Percentiles rank a stretch among this genome's conserved stretches.
phyloP scores from a whole-genome alignment of 2,888 invertebrate genomes.

The Eupeodes latifasciatus region DNA sequence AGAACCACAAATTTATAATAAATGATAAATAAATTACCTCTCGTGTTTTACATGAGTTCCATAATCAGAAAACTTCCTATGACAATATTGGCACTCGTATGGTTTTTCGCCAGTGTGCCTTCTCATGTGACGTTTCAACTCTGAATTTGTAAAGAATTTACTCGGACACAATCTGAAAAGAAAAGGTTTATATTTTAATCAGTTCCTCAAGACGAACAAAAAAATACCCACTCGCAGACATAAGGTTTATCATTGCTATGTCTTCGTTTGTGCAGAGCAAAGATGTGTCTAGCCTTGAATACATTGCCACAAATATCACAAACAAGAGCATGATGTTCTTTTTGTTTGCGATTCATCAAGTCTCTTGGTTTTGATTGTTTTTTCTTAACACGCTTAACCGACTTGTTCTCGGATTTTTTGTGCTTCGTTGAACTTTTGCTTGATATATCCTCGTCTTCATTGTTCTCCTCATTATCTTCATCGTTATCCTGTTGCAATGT shows the following conservation, averaged over 20 bases:
- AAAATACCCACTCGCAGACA: slow-evolving; percentile 62
- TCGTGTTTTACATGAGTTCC: slow-evolving; percentile 62
- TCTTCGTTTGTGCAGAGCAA: slow-evolving; percentile 48
- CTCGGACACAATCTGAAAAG: slow-evolving; percentile 59
- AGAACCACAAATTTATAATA: not conserved
- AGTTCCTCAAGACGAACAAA: not conserved
- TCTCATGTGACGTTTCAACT: slow-evolving; percentile 62
- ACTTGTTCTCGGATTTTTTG: not conserved
- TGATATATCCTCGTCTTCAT: not conserved
- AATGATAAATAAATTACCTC: slow-evolving; percentile 29
- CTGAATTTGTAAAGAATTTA: slow-evolving; percentile 58
- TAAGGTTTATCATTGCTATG: slow-evolving; percentile 63
- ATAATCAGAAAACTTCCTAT: slow-evolving; percentile 63
- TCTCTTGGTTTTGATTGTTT: not conserved
- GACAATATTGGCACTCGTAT: slow-evolving; percentile 57
- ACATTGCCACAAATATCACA: slow-evolving; percentile 64
- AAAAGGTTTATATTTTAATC: too few species aligned
- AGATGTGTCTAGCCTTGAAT: slow-evolving; percentile 39
- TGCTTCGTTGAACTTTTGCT: not conserved
- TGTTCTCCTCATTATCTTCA: slow-evolving; percentile 13
- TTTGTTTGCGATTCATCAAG: not conserved
- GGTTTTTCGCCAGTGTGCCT: slow-evolving; percentile 70
- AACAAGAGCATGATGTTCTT: slow-evolving; percentile 16
- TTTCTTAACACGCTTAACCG: not conserved
- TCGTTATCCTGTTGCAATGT: not conserved